These are phyloP conservation scores for Melanophora roralis DNA, from an alignment of 2,888 invertebrate species.

Conservation along the genomic window DNA sequence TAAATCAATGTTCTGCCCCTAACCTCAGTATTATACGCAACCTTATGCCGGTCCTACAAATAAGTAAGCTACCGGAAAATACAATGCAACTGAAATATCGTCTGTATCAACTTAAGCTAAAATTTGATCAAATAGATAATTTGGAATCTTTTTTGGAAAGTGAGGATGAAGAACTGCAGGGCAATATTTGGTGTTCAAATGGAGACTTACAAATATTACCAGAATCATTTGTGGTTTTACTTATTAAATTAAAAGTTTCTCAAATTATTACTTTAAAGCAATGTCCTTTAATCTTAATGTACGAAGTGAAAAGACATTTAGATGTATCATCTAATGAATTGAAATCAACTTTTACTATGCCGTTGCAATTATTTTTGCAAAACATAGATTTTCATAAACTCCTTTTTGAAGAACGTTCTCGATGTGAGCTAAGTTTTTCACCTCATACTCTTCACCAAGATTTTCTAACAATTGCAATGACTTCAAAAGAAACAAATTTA, in stretches of 20 bases:
- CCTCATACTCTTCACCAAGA: constrained; percentile 69
- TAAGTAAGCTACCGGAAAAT: constrained; percentile 22
- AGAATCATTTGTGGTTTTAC: constrained; percentile 69
- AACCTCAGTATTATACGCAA: constrained; percentile 63
- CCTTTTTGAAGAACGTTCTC: constrained; percentile 60
- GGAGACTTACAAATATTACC: constrained; percentile 67
- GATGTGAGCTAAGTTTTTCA: constrained; percentile 65
- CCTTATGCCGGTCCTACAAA: constrained; percentile 61
- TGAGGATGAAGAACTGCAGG: constrained; percentile 54
- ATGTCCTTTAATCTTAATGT: constrained; percentile 64
- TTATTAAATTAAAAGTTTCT: constrained; percentile 66
- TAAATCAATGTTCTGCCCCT: constrained; percentile 66
- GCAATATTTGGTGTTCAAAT: constrained; percentile 57
- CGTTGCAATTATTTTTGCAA: constrained; percentile 63
- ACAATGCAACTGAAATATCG: constrained; percentile 63
- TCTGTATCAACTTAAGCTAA: constrained; percentile 68
- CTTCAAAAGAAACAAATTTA: constrained; percentile 63
- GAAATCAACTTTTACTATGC: neutral
- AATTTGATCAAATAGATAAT: constrained; percentile 61
- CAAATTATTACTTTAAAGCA: constrained; percentile 52
- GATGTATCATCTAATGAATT: neutral
- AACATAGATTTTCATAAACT: constrained; percentile 59
- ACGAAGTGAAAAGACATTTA: constrained; percentile 58
- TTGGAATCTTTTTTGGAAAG: constrained; percentile 63
- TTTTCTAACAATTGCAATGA: constrained; percentile 70